Evolutionary conservation across 2,797 vertebrate genomes (phyloP), one percentile per base, ranked within the genome.

Genomic region (Setipinna tenuifilis): DNA sequence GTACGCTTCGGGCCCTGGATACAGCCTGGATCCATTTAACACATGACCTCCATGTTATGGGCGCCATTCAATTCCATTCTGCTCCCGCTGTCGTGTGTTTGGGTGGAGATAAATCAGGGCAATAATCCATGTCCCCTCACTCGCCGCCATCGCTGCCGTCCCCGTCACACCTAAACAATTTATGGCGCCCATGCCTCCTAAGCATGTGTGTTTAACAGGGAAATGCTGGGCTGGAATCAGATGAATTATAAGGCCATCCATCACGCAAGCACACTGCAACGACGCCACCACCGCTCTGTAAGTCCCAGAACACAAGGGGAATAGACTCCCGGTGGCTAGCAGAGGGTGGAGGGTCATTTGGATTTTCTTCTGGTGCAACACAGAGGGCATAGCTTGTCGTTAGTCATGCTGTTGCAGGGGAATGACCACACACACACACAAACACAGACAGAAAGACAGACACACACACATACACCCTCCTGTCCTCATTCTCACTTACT

Each of bases 221-320:
- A 92, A 94, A 93, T 92, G 92, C 90, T 89, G 86, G 88, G 89
- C 89, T 90, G 92, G 91, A 94, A 93, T 94, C 89, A 91, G 90
- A 91, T 92, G 93, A 93, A 93, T 95, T 94, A 93, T 92, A 90
- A 93, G 86, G 84, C 88, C 87, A 88, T 93, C 89, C 85, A 94
- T 95, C 92, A 94, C 89, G 89, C 86, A 48, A 3, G 46, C 46
- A 48, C 6, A 9, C 9, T 17, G 68, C 0, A 0, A 10, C 65
- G 2, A 17, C 28, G 5, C 23, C 68, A 35, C 3, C 68, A 41
- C 12, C 14, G 28, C 28, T 19, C 28, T 35, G 28, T 31, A 6
- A 54, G 28, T 41, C 28, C 28, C 68, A 1, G 12, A 19, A 31
- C 68, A 41, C 68, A 75, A 75, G 25, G 19, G 28, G 6, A 35